These are phyloP conservation scores for Takifugu flavidus DNA, from an alignment of 2,113 vertebrate genomes.

Conservation along the genomic window DNA sequence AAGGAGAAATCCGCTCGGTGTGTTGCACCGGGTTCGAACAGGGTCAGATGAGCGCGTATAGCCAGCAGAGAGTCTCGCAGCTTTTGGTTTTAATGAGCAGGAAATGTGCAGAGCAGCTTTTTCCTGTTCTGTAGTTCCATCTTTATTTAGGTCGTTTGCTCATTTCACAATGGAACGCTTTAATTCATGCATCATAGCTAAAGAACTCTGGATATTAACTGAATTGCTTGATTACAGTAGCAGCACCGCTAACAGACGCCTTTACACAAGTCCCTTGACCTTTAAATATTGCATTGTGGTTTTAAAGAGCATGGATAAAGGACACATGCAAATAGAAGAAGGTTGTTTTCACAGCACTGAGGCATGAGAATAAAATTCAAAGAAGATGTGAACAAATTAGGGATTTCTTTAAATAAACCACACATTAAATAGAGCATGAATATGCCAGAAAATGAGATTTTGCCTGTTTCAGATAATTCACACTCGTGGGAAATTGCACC, in stretches of 20 bases:
- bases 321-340: no score
- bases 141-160: neutral
- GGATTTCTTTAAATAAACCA: neutral
- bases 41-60: slow-evolving; percentile 20
- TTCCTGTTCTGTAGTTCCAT: neutral
- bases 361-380: no score
- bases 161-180: neutral
- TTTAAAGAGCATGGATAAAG: no score
- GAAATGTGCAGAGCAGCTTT: neutral
- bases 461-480: slow-evolving; percentile 11
- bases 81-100: slow-evolving; percentile 11
- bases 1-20: slow-evolving; percentile 26
- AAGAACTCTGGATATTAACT: neutral
- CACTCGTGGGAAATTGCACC: slow-evolving; percentile 2
- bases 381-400: neutral
- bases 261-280: neutral
- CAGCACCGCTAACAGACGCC: neutral
- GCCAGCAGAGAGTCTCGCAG: neutral
- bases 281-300: no score
- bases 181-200: no score
- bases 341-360: no score
- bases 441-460: neutral
- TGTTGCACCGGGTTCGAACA: slow-evolving; percentile 8
- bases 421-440: slow-evolving; percentile 5
- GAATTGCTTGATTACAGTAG: slow-evolving; percentile 1